Percentiles rank a stretch among this genome's conserved stretches.
These are phyloP conservation scores for Strigops habroptila DNA, from an alignment of 2,113 vertebrate genomes.

Conservation along the genomic window DNA sequence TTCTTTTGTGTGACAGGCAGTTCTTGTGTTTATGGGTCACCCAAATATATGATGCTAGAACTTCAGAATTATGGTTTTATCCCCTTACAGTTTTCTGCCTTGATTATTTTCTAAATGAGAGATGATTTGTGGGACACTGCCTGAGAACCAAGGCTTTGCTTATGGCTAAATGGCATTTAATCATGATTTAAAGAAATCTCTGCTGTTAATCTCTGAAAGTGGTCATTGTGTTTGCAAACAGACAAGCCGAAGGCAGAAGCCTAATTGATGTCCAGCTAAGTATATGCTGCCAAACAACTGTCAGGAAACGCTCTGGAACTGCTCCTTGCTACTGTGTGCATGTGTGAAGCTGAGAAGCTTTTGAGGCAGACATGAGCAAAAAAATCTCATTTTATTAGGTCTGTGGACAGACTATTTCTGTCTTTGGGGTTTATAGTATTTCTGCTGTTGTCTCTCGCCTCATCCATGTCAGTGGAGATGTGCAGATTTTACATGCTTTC, in stretches of 20 bases:
- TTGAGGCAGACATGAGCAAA: conserved; percentile 25
- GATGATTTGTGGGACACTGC: background rate
- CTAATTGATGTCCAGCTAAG: conserved; percentile 54
- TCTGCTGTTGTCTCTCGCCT: background rate
- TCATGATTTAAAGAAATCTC: background rate
- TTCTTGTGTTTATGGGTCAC: background rate
- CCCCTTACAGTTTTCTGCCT: background rate
- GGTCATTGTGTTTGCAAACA: conserved; percentile 35
- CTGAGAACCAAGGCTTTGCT: background rate
- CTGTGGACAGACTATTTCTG: background rate
- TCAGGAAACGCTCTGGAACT: conserved; percentile 59
- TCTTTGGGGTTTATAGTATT: conserved; percentile 4
- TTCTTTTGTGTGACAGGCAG: background rate
- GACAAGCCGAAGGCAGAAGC: conserved; percentile 19
- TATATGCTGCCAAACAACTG: conserved; percentile 50
- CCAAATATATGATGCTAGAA: background rate
- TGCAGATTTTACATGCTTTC: background rate
- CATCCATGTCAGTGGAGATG: background rate
- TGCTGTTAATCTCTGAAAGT: conserved; percentile 22
- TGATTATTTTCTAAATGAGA: background rate
- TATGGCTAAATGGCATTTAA: background rate
- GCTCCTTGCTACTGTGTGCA: conserved; percentile 59
- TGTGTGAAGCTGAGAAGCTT: conserved; percentile 32
- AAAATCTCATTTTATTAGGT: background rate
- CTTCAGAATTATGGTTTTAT: background rate